Evolutionary conservation across 2,113 vertebrate species (phyloP).

Genomic region (Protobothrops flavoviridis): DNA sequence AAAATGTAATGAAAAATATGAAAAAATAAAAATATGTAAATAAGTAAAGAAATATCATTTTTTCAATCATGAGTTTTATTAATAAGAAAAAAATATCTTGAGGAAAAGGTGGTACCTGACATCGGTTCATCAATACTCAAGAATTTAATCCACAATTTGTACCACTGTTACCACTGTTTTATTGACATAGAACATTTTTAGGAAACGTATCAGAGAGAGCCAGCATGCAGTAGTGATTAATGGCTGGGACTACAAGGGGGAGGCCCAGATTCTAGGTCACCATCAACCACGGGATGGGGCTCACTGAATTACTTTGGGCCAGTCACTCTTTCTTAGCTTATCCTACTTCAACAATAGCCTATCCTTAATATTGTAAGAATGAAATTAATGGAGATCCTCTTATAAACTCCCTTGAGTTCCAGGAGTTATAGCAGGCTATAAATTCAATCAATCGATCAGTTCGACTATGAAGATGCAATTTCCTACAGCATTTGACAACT

Average conservation of each 20-base stretch:
- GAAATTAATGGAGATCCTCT: neutral
- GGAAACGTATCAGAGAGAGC: slow-evolving; percentile 30
- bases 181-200: slow-evolving; percentile 36
- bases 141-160: slow-evolving; percentile 35
- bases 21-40: neutral
- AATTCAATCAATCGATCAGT: neutral
- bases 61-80: neutral
- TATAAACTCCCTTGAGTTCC: neutral
- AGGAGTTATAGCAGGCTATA: neutral
- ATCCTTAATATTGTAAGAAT: neutral
- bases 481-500: neutral
- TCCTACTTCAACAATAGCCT: neutral
- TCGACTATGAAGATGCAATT: neutral
- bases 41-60: neutral
- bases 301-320: neutral
- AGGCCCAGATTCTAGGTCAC: neutral
- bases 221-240: neutral
- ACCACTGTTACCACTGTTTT: slow-evolving; percentile 38
- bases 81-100: neutral
- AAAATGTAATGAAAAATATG: neutral
- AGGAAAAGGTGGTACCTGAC: neutral
- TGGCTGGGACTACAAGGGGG: neutral
- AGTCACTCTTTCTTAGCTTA: neutral
- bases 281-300: neutral
- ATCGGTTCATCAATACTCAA: slow-evolving; percentile 16